Evolutionary conservation across 2,113 vertebrate species (phyloP).

Genomic region (Thamnaconus septentrionalis): DNA sequence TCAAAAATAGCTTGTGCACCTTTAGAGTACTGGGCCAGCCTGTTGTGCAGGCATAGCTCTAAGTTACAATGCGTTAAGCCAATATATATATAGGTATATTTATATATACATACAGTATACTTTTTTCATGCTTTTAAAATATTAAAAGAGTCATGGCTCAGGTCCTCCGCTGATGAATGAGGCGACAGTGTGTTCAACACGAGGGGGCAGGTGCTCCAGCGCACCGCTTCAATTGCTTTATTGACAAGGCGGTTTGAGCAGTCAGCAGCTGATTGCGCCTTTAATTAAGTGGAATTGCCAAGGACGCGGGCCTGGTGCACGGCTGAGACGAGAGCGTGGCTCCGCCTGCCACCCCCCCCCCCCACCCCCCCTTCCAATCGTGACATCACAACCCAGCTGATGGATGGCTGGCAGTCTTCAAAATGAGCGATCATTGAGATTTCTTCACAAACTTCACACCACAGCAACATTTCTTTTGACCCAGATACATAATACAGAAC

Average conservation of each 20-base stretch:
- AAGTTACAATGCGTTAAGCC: too few species aligned
- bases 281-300: slow-evolving; percentile 58
- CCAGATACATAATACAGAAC: too few species aligned
- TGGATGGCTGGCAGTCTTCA: slow-evolving; percentile 9
- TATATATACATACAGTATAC: too few species aligned
- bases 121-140: too few species aligned
- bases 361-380: slow-evolving; percentile 29
- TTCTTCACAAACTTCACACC: not conserved
- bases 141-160: too few species aligned
- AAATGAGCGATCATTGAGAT: slow-evolving; percentile 30
- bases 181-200: slow-evolving; percentile 8
- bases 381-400: slow-evolving; percentile 1
- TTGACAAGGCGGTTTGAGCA: slow-evolving; percentile 45
- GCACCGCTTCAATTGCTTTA: slow-evolving; percentile 39
- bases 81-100: too few species aligned
- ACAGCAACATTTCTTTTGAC: not conserved
- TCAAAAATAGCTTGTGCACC: too few species aligned
- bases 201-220: slow-evolving; percentile 26
- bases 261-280: slow-evolving; percentile 54
- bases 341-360: not conserved
- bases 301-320: slow-evolving; percentile 36
- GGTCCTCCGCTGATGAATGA: slow-evolving; percentile 19
- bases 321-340: slow-evolving; percentile 9
- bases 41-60: too few species aligned
- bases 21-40: too few species aligned